A percentile compares a stretch with the other conserved stretches of the same genome.
Evolutionary conservation across 2,113 vertebrate genomes (phyloP).

Genomic region (Oenanthe melanoleuca): DNA sequence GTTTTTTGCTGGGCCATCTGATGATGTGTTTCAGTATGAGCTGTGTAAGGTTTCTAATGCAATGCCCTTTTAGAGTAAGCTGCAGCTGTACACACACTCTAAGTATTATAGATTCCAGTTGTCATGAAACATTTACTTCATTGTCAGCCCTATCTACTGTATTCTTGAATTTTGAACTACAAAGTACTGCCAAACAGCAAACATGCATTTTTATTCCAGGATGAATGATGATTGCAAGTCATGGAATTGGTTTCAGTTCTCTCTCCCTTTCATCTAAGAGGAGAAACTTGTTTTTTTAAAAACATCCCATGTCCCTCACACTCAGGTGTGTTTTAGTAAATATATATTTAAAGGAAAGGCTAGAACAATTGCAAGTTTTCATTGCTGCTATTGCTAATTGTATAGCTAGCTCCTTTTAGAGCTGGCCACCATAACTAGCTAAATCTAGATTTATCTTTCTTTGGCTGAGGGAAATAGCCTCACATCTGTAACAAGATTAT

Average conservation of each 20-base stretch:
- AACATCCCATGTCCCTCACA: neutral
- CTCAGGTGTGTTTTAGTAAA: neutral
- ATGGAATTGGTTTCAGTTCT: neutral
- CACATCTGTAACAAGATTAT: neutral
- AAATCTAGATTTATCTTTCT: neutral
- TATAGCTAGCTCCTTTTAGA: neutral
- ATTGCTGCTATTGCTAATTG: neutral
- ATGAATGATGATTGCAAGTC: neutral
- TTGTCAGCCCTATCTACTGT: neutral
- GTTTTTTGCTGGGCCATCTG: neutral
- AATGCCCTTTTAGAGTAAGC: neutral
- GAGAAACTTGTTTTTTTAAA: neutral
- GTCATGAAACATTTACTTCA: constrained; percentile 46
- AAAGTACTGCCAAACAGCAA: neutral
- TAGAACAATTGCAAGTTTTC: neutral
- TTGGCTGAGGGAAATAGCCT: neutral
- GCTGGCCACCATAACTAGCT: neutral
- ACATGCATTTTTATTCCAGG: neutral
- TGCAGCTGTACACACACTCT: neutral
- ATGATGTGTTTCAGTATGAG: neutral
- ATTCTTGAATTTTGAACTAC: constrained; percentile 36
- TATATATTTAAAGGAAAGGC: neutral
- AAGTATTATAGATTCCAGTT: constrained; percentile 33
- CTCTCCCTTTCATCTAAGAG: neutral
- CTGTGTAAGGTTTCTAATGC: neutral